A percentile compares a stretch with the other conserved stretches of the same genome.
Conservation (phyloP, 2,113 vertebrate species). For the Ailurus styani region DNA sequence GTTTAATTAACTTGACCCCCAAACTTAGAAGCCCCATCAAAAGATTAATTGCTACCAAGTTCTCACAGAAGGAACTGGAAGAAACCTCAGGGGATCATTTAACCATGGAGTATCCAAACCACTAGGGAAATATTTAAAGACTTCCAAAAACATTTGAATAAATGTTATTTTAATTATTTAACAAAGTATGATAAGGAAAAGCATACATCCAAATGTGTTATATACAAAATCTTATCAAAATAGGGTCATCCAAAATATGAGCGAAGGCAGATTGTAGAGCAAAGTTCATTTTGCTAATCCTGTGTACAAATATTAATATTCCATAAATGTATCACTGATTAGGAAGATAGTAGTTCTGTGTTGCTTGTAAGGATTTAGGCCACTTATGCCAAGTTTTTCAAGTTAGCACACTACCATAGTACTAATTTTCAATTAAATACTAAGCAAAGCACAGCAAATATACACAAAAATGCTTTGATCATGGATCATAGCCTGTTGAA, state of each 20-base stretch:
- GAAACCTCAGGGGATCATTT: not conserved
- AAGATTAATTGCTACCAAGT: not conserved
- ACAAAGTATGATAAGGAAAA: not conserved
- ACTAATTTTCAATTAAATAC: slow-evolving; percentile 2
- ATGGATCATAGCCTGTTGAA: not conserved
- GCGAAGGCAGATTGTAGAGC: not conserved
- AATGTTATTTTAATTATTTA: not conserved
- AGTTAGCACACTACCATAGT: not conserved
- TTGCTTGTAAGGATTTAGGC: not conserved
- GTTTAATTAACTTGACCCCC: not conserved
- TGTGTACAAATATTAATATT: not conserved
- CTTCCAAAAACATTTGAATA: not conserved
- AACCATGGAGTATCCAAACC: not conserved
- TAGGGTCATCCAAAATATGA: not conserved
- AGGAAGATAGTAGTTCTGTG: not conserved
- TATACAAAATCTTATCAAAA: slow-evolving; percentile 4
- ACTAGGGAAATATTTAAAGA: not conserved
- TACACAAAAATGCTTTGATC: slow-evolving; percentile 28
- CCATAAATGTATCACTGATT: not conserved
- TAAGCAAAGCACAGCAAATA: not conserved
- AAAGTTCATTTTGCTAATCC: slow-evolving; percentile 12
- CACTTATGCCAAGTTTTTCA: not conserved
- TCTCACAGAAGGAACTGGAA: not conserved
- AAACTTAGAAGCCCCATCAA: not conserved
- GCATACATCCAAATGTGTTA: not conserved